phyloP scores from a whole-genome alignment of 1,140 invertebrate genomes.

The Meteorus sp. region DNA sequence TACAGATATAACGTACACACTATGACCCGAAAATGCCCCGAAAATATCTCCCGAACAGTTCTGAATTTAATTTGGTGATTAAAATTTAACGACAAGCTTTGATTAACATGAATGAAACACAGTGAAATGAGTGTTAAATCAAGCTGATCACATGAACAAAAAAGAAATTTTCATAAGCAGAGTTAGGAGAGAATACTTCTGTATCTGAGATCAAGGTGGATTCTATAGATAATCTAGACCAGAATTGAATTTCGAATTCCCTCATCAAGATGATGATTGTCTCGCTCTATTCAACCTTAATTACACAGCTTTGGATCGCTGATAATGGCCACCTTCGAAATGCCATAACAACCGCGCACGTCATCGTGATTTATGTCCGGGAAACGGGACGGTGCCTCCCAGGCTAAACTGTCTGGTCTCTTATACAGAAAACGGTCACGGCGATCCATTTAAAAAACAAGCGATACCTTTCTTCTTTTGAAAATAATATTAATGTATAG shows the following conservation, averaged over 20 bases:
- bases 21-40: too few relatives aligned
- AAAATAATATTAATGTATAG: too few relatives aligned
- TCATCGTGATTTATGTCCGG: conserved; percentile 58
- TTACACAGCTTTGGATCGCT: conserved; percentile 47
- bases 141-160: too few relatives aligned
- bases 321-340: conserved; percentile 55
- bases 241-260: conserved; percentile 51
- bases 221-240: conserved; percentile 20
- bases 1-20: too few relatives aligned
- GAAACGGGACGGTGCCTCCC: conserved; percentile 54
- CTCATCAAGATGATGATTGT: conserved; percentile 49
- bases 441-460: conserved; percentile 33
- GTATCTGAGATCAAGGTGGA: neutral
- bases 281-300: conserved; percentile 43
- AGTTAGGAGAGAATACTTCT: neutral
- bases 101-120: too few relatives aligned
- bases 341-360: conserved; percentile 48
- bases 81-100: neutral
- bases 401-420: conserved; percentile 44
- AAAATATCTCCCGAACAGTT: too few relatives aligned
- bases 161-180: too few relatives aligned
- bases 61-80: neutral
- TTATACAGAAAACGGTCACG: conserved; percentile 40
- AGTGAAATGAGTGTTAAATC: too few relatives aligned
- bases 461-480: too few relatives aligned